Percentiles rank a stretch among this genome's conserved stretches.
These are phyloP conservation scores for Zygogramma bicolorata DNA, from an alignment of 2,888 invertebrate species.

Conservation along the genomic window DNA sequence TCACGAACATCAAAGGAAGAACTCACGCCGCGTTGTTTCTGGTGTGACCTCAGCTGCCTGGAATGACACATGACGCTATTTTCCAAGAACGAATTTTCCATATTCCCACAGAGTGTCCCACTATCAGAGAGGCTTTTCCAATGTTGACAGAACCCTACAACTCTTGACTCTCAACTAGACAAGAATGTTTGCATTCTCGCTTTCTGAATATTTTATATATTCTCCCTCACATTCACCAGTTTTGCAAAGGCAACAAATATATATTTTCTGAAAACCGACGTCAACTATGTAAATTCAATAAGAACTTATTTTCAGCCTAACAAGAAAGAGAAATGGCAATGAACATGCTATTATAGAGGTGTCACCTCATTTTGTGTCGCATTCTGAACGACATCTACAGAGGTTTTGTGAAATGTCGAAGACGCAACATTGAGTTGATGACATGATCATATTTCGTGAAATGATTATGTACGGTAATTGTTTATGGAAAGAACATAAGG, in stretches of 20 bases:
- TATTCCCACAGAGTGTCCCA: constrained; percentile 2
- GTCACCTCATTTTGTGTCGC: neutral
- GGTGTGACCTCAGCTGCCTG: neutral
- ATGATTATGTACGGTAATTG: no score
- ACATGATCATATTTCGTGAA: no score
- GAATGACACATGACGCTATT: neutral
- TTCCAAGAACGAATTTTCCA: neutral
- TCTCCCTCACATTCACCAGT: neutral
- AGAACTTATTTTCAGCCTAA: neutral
- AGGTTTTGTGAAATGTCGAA: no score
- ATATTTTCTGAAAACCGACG: neutral
- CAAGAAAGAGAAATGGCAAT: neutral
- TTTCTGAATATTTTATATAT: constrained; percentile 30
- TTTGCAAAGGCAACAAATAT: neutral
- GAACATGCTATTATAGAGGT: neutral
- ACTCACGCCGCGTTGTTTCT: neutral
- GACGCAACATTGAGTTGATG: no score
- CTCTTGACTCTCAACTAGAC: constrained; percentile 26
- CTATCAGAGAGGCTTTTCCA: constrained; percentile 24
- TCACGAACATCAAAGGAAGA: no score
- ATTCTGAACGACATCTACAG: no score
- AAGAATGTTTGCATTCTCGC: constrained; percentile 24
- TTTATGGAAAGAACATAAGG: no score
- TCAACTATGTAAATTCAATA: neutral
- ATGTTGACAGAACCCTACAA: constrained; percentile 34